Evolutionary conservation across 2,888 invertebrate species (phyloP), one percentile per base, ranked within the genome.

Genomic region (Gastrophysa polygoni): DNA sequence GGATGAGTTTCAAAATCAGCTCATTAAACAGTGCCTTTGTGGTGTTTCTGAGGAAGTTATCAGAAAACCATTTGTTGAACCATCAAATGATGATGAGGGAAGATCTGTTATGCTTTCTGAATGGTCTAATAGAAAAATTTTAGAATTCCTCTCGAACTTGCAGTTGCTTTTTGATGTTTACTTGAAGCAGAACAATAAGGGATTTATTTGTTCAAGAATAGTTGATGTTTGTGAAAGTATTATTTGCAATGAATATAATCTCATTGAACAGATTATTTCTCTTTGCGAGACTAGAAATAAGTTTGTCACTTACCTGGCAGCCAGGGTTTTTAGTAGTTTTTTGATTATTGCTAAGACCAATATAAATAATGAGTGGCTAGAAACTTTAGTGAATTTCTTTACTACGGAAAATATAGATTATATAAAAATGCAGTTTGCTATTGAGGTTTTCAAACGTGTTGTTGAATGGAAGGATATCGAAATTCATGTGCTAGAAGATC

Each of bases 401-500:
- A 88, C 88, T 69, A 82, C 86, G 54, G 87, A 88, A 77, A 87
- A 87, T 73, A 85, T 87, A 50, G 88, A 89, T 78, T 86, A 87
- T 76, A 83, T 85, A 57, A 91, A 92, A 80, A 91, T 93, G 79
- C 89, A 91, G 73, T 93, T 93, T 79, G 91, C 91, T 67, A 82
- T 95, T 71, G 93, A 94, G 77, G 88, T 95, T 48, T 90, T 95
- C 54, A 92, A 92, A 76, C 87, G 92, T 71, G 91, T 95, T 73
- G 91, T 95, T 0, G 94, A 95, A 77, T 94, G 93, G 90, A 94
- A 92, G 75, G 93, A 95, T 80, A 83, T 90, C 24, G 89, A 91
- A 77, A 86, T 88, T 71, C 93, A 93, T 83, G 91, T 93, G 0
- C 78, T 92, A 38, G 93, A 92, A 82, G 72, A 77, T 76, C 14